A percentile compares a stretch with the other conserved stretches of the same genome.
These are phyloP conservation scores for Mesaphorura yosii DNA, from an alignment of 1,140 invertebrate species.

Conservation along the genomic window DNA sequence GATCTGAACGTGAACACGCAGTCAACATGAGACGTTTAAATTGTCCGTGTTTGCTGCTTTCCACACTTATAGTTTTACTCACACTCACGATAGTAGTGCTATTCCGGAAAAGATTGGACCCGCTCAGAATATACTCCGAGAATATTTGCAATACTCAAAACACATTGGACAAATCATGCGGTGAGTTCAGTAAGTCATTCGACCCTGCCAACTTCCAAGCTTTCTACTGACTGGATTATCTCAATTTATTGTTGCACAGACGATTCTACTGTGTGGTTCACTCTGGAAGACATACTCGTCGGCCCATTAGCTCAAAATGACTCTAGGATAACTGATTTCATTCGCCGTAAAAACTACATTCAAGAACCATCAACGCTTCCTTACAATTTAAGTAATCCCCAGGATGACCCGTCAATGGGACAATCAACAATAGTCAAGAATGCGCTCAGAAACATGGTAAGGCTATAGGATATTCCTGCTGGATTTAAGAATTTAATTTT, in stretches of 20 bases:
- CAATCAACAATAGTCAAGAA: constrained; percentile 25
- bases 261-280: background rate
- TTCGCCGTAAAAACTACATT: constrained; percentile 13
- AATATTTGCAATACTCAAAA: background rate
- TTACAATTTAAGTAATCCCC: constrained; percentile 17
- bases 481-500: background rate
- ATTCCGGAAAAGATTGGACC: background rate
- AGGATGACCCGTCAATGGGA: constrained; percentile 27
- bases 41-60: background rate
- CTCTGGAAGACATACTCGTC: background rate
- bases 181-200: background rate
- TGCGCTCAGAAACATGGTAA: constrained; percentile 26
- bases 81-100: background rate
- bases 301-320: constrained; percentile 22
- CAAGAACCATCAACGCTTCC: constrained; percentile 12
- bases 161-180: too few species aligned
- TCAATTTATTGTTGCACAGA: background rate
- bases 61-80: background rate
- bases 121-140: background rate
- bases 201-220: background rate
- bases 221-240: background rate
- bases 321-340: constrained; percentile 19
- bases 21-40: background rate
- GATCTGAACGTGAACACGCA: too few species aligned
- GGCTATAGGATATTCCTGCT: background rate